A percentile compares a stretch with the other conserved stretches of the same genome.
phyloP scores from a whole-genome alignment of 2,113 vertebrate genomes.

The Erythrolamprus reginae region DNA sequence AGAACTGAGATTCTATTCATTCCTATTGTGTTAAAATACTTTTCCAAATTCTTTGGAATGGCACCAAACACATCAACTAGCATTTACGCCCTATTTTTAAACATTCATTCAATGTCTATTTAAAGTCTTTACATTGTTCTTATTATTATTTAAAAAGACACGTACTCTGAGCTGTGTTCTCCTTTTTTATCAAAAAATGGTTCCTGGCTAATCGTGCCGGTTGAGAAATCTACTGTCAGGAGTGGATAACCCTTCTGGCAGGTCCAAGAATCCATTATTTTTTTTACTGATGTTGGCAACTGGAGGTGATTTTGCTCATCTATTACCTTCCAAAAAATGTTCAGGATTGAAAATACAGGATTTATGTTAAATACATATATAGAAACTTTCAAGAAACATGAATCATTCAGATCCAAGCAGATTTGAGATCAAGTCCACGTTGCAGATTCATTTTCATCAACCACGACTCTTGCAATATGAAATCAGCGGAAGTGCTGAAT shows the following conservation, averaged over 20 bases:
- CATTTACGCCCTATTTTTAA: background rate
- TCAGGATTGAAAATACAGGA: slow-evolving; percentile 19
- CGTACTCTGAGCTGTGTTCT: slow-evolving; percentile 48
- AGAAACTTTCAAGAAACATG: background rate
- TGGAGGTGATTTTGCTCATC: slow-evolving; percentile 66
- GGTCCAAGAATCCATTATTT: slow-evolving; percentile 78
- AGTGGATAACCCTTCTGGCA: slow-evolving; percentile 70
- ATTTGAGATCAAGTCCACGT: background rate
- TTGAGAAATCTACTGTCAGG: slow-evolving; percentile 68
- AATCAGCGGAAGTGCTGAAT: background rate
- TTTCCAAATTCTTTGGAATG: background rate
- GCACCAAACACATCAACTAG: background rate
- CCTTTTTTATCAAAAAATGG: slow-evolving; percentile 53
- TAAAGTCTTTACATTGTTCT: background rate
- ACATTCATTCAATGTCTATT: background rate
- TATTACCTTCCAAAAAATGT: slow-evolving; percentile 57
- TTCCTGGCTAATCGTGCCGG: slow-evolving; percentile 68
- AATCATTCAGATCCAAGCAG: background rate
- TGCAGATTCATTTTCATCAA: background rate
- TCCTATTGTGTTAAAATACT: background rate
- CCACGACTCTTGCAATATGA: background rate
- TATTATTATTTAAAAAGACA: background rate
- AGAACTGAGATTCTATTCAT: background rate
- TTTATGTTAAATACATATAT: background rate
- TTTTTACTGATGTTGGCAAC: slow-evolving; percentile 70